These are phyloP conservation scores for Tetragonula carbonaria DNA, from an alignment of 2,888 invertebrate species.

Conservation along the genomic window DNA sequence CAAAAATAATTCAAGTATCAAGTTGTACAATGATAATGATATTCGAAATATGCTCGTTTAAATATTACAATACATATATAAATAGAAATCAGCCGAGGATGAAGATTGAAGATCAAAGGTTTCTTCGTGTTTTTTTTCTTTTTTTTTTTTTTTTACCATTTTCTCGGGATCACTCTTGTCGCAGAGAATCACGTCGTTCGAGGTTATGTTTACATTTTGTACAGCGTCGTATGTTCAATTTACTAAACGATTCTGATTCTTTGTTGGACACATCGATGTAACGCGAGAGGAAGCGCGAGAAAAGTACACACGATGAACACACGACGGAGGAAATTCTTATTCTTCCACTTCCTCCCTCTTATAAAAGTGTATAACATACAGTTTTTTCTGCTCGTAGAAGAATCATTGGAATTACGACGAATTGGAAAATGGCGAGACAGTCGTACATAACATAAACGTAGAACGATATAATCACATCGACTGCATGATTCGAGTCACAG, in stretches of 20 bases:
- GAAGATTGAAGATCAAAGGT: not conserved
- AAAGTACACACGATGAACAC: slow-evolving; percentile 10
- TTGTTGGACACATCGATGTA: slow-evolving; percentile 46
- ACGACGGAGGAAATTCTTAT: slow-evolving; percentile 25
- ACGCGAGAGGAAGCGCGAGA: slow-evolving; percentile 61
- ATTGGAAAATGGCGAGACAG: slow-evolving; percentile 3
- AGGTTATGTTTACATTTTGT: slow-evolving; percentile 70
- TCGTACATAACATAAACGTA: slow-evolving; percentile 24
- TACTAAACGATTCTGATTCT: slow-evolving; percentile 38
- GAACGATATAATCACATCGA: slow-evolving; percentile 36
- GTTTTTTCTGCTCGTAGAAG: slow-evolving; percentile 25
- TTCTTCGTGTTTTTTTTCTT: not conserved
- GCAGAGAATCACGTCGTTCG: slow-evolving; percentile 54
- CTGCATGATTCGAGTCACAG: slow-evolving; percentile 31
- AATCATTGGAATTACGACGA: not conserved
- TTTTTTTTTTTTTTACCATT: not conserved
- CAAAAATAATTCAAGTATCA: too few species aligned
- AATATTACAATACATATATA: not conserved
- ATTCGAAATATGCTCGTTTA: not conserved
- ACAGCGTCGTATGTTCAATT: slow-evolving; percentile 67
- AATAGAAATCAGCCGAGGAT: too few species aligned
- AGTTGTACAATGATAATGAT: not conserved
- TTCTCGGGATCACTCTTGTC: slow-evolving; percentile 16
- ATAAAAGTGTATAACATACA: slow-evolving; percentile 23
- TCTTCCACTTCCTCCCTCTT: slow-evolving; percentile 24